Percentiles rank a stretch among this genome's conserved stretches.
phyloP scores from a whole-genome alignment of 2,888 invertebrate species.

The Amblyjoppa proteus region DNA sequence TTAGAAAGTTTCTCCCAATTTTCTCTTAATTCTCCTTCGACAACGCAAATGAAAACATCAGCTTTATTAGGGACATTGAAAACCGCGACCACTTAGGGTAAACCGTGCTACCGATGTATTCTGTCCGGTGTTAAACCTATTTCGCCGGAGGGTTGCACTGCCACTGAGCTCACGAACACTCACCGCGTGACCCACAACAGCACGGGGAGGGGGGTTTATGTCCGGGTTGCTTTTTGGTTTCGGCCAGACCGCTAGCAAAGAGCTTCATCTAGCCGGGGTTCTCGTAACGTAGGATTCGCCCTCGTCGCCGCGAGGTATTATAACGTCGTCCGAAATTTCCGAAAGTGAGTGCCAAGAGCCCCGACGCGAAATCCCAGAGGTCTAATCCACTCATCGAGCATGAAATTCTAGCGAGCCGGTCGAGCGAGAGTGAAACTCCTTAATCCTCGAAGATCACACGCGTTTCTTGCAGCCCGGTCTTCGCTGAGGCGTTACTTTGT shows the following conservation, averaged over 20 bases:
- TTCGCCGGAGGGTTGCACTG: constrained; percentile 21
- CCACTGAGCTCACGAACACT: constrained; percentile 30
- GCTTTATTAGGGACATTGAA: constrained; percentile 36
- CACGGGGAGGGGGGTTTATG: neutral
- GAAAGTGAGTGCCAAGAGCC: constrained; percentile 6
- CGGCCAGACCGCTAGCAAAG: constrained; percentile 23
- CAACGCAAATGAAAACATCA: neutral
- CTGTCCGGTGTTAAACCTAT: constrained; percentile 24
- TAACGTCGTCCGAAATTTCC: constrained; percentile 49
- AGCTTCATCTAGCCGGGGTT: constrained; percentile 35
- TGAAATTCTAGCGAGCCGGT: neutral
- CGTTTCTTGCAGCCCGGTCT: neutral
- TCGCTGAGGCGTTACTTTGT: neutral
- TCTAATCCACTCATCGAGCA: constrained; percentile 11
- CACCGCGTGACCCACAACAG: constrained; percentile 36
- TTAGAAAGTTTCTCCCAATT: neutral
- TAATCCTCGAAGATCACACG: neutral
- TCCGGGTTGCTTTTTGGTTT: constrained; percentile 56
- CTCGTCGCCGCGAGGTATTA: constrained; percentile 52
- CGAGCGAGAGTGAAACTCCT: neutral
- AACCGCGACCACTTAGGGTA: constrained; percentile 29
- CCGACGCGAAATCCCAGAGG: neutral
- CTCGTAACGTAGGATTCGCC: constrained; percentile 59
- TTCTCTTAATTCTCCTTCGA: neutral
- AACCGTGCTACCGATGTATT: constrained; percentile 20